Conservation (phyloP, 2,113 vertebrate genomes). For the Shinisaurus crocodilurus region DNA sequence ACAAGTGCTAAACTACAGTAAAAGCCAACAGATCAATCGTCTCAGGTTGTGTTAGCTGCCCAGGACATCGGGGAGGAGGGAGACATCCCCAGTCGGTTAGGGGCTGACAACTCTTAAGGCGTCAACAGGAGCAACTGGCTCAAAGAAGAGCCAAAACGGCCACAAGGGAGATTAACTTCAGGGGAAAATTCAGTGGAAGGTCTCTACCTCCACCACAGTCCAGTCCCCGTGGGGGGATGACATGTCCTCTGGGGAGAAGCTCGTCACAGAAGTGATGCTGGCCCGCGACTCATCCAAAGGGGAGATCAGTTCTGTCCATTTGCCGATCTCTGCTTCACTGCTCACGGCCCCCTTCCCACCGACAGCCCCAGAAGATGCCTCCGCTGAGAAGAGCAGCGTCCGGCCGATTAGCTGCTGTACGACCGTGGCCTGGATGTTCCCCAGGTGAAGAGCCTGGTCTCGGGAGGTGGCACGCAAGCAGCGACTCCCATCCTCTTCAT, state of each 20-base stretch:
- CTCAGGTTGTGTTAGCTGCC: background rate
- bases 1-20: background rate
- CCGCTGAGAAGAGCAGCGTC: conserved; percentile 80
- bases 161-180: background rate
- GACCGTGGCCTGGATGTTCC: conserved; percentile 83
- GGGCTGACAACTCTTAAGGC: background rate
- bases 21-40: background rate
- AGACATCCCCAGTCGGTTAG: background rate
- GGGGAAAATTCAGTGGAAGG: conserved; percentile 82
- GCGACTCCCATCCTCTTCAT: conserved; percentile 18
- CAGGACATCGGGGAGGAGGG: background rate
- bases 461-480: conserved; percentile 32
- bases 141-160: background rate
- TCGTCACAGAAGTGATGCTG: conserved; percentile 90
- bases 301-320: conserved; percentile 88
- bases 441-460: conserved; percentile 65
- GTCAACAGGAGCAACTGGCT: too few species aligned
- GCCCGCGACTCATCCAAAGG: conserved; percentile 88
- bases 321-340: conserved; percentile 86
- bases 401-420: conserved; percentile 91
- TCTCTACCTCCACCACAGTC: conserved; percentile 93
- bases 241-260: conserved; percentile 88
- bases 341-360: conserved; percentile 71
- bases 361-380: conserved; percentile 69
- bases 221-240: conserved; percentile 89